phyloP scores from a whole-genome alignment of 2,797 vertebrate genomes.

The Arnoldichthys spilopterus region DNA sequence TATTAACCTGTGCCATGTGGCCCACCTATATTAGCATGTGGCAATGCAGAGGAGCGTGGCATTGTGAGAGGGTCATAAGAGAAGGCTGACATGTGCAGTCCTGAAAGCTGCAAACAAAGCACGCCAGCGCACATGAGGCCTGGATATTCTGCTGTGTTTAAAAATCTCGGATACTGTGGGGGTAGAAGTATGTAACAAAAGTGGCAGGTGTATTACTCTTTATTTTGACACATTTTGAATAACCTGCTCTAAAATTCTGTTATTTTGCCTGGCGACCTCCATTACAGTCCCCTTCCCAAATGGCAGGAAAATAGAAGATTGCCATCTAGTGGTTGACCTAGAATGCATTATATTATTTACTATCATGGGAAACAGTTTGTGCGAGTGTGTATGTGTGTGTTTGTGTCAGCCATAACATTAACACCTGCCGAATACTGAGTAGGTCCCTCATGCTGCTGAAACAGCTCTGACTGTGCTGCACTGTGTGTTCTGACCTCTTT shows the following conservation, averaged over 20 bases:
- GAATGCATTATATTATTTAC: conserved; percentile 11
- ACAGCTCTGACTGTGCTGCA: too few relatives aligned
- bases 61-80: conserved; percentile 35
- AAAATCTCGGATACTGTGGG: conserved; percentile 15
- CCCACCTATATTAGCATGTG: conserved; percentile 24
- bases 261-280: conserved; percentile 16
- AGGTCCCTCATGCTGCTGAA: too few relatives aligned
- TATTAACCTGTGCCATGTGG: conserved; percentile 8
- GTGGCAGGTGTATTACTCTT: neutral
- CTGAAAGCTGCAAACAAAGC: conserved; percentile 56
- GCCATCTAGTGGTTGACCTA: conserved; percentile 55
- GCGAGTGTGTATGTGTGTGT: too few relatives aligned
- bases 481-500: too few relatives aligned
- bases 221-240: conserved; percentile 13
- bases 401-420: too few relatives aligned
- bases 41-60: conserved; percentile 24
- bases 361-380: neutral
- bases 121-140: conserved; percentile 15
- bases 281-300: conserved; percentile 1
- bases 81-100: conserved; percentile 47
- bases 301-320: conserved; percentile 42
- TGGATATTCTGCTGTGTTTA: conserved; percentile 18
- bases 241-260: neutral
- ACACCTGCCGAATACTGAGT: too few relatives aligned
- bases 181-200: neutral